Conservation (phyloP, 2,113 vertebrate species). For the Gallinago jamesoni region DNA sequence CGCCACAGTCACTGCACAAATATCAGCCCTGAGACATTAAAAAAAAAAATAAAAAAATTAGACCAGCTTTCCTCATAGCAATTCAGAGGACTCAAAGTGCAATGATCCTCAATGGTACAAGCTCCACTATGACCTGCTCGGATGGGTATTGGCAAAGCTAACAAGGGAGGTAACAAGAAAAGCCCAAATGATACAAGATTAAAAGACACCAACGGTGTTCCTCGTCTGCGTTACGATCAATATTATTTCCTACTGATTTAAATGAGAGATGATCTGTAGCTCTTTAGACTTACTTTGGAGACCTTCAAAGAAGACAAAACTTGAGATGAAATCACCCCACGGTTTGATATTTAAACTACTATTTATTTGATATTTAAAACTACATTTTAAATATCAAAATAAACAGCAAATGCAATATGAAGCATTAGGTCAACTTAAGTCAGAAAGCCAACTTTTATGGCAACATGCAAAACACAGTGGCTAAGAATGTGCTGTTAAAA, state of each 20-base stretch:
- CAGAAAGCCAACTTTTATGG: neutral
- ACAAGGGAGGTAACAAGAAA: neutral
- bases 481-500: neutral
- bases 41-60: neutral
- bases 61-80: neutral
- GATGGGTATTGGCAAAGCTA: neutral
- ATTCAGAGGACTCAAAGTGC: neutral
- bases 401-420: neutral
- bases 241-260: neutral
- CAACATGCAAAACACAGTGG: neutral
- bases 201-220: neutral
- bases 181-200: neutral
- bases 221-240: neutral
- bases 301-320: neutral
- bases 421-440: rapidly evolving
- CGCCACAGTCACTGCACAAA: neutral
- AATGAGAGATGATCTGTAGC: neutral
- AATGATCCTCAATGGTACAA: neutral
- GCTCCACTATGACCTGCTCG: neutral
- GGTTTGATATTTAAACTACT: too few species aligned
- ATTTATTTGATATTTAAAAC: neutral
- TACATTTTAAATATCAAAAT: neutral
- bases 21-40: neutral
- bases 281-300: neutral
- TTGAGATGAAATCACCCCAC: neutral